Evolutionary conservation across 2,888 invertebrate species (phyloP).

Genomic region (Papilio protenor): DNA sequence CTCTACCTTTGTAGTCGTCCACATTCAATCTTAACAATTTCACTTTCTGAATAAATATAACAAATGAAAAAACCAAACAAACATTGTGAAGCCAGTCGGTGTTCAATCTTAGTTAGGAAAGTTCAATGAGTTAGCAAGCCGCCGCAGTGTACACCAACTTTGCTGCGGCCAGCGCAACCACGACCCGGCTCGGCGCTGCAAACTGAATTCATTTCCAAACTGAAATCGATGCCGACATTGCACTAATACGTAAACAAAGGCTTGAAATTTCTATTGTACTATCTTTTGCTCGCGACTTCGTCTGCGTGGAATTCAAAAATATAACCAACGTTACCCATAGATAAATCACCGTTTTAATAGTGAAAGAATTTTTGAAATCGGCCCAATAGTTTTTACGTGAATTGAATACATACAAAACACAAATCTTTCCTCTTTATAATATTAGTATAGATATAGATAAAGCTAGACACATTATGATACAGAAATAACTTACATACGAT

Average conservation of each 20-base stretch:
- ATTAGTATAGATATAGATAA: background rate
- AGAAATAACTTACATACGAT: background rate
- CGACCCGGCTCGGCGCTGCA: background rate
- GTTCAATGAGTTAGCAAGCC: slow-evolving; percentile 45
- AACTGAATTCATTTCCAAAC: slow-evolving; percentile 22
- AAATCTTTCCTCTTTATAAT: too few relatives aligned
- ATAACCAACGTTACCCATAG: too few relatives aligned
- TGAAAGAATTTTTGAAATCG: too few relatives aligned
- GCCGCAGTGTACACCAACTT: slow-evolving; percentile 35
- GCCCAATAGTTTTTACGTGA: too few relatives aligned
- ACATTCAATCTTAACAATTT: background rate
- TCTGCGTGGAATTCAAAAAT: too few relatives aligned
- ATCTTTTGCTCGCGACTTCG: too few relatives aligned
- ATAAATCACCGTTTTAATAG: too few relatives aligned
- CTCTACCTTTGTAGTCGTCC: background rate
- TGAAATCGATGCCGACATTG: slow-evolving; percentile 19
- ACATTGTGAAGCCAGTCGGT: slow-evolving; percentile 41
- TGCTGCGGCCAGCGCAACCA: background rate
- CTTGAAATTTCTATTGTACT: too few relatives aligned
- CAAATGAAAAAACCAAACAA: background rate
- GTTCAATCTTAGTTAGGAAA: slow-evolving; percentile 52
- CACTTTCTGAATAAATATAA: background rate
- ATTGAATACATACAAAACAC: too few relatives aligned
- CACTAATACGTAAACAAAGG: background rate
- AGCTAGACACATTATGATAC: background rate